Conservation (phyloP, 2,113 vertebrate species). For the Hippocampus guttulatus region DNA sequence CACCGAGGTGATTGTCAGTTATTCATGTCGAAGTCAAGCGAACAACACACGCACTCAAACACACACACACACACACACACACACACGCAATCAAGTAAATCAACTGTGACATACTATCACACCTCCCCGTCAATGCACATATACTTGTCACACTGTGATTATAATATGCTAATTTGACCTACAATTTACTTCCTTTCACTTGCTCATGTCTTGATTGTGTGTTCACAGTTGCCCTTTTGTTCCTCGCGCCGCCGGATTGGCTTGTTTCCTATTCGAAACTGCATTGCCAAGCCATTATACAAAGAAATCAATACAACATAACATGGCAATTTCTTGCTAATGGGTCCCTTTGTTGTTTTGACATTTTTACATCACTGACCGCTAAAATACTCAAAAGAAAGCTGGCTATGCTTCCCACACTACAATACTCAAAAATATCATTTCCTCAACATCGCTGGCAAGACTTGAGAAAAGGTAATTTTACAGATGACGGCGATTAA, state of each 20-base stretch:
- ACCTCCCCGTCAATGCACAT: constrained; percentile 24
- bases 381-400: neutral
- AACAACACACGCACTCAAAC: constrained; percentile 9
- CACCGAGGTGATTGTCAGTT: constrained; percentile 34
- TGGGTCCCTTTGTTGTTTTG: neutral
- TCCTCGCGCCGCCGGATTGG: constrained; percentile 10
- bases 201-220: constrained; percentile 15
- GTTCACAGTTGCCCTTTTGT: neutral
- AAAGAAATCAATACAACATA: constrained; percentile 53
- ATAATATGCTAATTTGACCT: constrained; percentile 65
- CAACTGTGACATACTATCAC: constrained; percentile 39
- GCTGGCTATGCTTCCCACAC: neutral
- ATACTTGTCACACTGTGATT: constrained; percentile 42
- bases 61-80: constrained; percentile 7
- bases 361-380: neutral
- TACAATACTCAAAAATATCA: neutral
- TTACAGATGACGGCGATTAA: constrained; percentile 18
- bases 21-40: constrained; percentile 25
- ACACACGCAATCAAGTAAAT: neutral
- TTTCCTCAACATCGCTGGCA: neutral
- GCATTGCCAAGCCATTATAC: constrained; percentile 23
- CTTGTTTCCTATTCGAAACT: constrained; percentile 33
- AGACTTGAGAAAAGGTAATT: constrained; percentile 10
- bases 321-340: neutral
- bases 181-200: constrained; percentile 51